Evolutionary conservation across 1,140 invertebrate species (phyloP).

Genomic region (Chironomus striatipennis): DNA sequence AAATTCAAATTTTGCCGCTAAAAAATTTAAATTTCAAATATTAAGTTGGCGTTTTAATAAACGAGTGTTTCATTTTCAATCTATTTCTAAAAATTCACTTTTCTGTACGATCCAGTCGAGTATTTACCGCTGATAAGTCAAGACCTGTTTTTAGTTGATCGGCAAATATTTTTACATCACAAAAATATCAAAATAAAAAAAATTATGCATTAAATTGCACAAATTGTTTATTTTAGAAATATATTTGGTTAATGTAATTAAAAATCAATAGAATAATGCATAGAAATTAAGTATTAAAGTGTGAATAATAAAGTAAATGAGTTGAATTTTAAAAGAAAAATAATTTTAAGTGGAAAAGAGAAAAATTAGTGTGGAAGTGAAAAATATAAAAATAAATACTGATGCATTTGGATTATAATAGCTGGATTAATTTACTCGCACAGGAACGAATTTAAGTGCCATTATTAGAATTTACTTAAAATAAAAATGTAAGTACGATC

Average conservation of each 20-base stretch:
- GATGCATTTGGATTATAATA: conserved; percentile 9
- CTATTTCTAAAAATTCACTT: too few species aligned
- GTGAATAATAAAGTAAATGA: background rate
- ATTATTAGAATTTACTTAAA: too few species aligned
- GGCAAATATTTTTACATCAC: background rate
- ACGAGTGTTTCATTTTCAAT: too few species aligned
- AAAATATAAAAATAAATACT: background rate
- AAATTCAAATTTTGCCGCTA: too few species aligned
- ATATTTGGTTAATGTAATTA: background rate
- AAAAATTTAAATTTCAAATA: too few species aligned
- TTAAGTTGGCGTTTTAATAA: too few species aligned
- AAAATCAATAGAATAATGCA: background rate
- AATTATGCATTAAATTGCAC: background rate
- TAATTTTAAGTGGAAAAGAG: background rate
- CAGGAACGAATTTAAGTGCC: background rate
- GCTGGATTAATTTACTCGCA: background rate
- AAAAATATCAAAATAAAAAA: background rate
- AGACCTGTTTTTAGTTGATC: too few species aligned
- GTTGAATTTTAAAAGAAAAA: background rate
- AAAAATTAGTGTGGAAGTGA: background rate
- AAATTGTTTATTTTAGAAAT: background rate
- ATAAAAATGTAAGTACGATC: too few species aligned
- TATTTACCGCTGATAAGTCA: too few species aligned
- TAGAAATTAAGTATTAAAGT: background rate
- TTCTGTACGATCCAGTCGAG: too few species aligned